Evolutionary conservation across 2,113 vertebrate genomes (phyloP), one percentile per base, ranked within the genome.

Genomic region (Marcusenius ussheri): DNA sequence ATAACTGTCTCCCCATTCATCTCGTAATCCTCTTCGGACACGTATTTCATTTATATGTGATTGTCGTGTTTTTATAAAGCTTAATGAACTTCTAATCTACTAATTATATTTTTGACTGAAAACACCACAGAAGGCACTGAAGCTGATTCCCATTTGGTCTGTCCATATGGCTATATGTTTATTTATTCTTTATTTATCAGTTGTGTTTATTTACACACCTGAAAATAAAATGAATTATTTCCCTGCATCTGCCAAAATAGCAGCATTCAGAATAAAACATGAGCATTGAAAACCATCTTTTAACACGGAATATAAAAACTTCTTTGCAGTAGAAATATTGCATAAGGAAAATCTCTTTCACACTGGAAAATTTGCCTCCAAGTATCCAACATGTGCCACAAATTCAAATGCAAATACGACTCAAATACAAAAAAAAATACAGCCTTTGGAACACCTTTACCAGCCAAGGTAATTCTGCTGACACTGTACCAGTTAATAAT

Each of bases 81-180:
- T 58, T 87, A 85, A 70, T 77, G 46, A 87, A 70, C 70, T 87
- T 88, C 15, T 88, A 87, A 87, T 90, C 70, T 51, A 74, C 27
- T 87, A 62, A 87, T 90, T 70, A 90, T 11, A 70, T 53, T 87
- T 87, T 70, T 77, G 58, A 90, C 84, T 87, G 46, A 58, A 49
- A 58, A 47, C 84, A 24, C 58, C 31, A 42, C n/a, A 51, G 89
- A 50, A 90, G 11, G 24, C 58, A 77, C 10, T 15, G 5, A 62
- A 5, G 46, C 39, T 15, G 15, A 74, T 90, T 90, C 89, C 89
- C 89, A 87, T 35, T 74, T 74, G 89, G 19, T 35, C 27, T 90
- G 56, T 53, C 83, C 84, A 90, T 85, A 90, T 90, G 89, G 83
- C 39, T 74, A 74, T 86, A 45, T 70, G 62, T 89, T 45, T 31